phyloP scores from a whole-genome alignment of 2,888 invertebrate species.

The Diabrotica balteata region DNA sequence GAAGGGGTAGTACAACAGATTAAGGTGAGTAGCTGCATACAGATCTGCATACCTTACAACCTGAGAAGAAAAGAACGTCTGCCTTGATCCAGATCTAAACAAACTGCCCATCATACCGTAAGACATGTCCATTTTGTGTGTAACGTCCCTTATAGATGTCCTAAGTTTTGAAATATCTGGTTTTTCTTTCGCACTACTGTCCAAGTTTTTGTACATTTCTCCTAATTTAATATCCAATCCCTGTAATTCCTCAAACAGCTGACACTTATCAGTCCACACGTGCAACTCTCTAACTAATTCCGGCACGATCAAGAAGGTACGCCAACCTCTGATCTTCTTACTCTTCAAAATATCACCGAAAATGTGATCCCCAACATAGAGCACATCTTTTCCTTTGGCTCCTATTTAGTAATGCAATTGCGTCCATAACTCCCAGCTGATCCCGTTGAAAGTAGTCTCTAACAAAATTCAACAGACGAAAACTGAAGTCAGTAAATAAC shows the following conservation, averaged over 20 bases:
- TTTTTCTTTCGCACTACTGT: conserved; percentile 93
- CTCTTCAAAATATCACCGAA: conserved; percentile 99
- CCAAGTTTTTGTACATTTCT: conserved; percentile 94
- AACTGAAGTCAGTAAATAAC: background rate
- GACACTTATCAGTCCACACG: conserved; percentile 97
- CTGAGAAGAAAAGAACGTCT: conserved; percentile 98
- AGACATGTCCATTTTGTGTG: conserved; percentile 97
- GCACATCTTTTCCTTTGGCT: conserved; percentile 96
- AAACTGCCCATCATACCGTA: conserved; percentile 98
- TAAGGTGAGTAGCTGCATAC: conserved; percentile 93
- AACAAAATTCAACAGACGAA: background rate
- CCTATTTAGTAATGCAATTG: conserved; percentile 57
- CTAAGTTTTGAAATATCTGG: conserved; percentile 93
- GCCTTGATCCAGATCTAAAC: conserved; percentile 95
- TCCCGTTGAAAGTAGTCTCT: too few relatives aligned
- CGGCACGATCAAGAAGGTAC: conserved; percentile 98
- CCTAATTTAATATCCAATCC: conserved; percentile 88
- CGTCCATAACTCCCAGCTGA: too few relatives aligned
- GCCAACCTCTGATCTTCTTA: conserved; percentile 97
- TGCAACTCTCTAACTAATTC: conserved; percentile 94
- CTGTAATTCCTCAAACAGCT: conserved; percentile 90
- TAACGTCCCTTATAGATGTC: conserved; percentile 86
- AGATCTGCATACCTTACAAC: conserved; percentile 96
- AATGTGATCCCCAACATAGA: conserved; percentile 98
- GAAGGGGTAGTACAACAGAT: conserved; percentile 97